These are phyloP conservation scores for Cartodere bifasciata DNA, from an alignment of 2,888 invertebrate species.

Conservation along the genomic window DNA sequence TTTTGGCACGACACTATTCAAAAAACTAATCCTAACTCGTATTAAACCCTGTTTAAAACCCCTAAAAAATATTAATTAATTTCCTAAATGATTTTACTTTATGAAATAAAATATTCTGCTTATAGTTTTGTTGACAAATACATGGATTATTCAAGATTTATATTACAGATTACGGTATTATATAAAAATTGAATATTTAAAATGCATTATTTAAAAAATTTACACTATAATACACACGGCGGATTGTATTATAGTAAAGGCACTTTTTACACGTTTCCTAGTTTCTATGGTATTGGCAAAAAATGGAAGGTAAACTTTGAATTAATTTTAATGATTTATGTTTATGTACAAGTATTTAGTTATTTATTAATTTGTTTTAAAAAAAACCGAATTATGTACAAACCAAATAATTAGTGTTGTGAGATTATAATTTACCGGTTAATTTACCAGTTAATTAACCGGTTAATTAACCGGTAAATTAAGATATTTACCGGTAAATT, in stretches of 20 bases:
- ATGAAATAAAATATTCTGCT: slow-evolving; percentile 11
- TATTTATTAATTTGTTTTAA: slow-evolving; percentile 17
- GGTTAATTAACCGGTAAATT: too few relatives aligned
- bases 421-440: too few relatives aligned
- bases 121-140: slow-evolving; percentile 7
- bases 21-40: too few relatives aligned
- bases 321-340: slow-evolving; percentile 23
- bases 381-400: too few relatives aligned
- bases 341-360: slow-evolving; percentile 12
- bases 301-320: slow-evolving; percentile 37
- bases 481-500: too few relatives aligned
- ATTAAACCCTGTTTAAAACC: too few relatives aligned
- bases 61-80: too few relatives aligned
- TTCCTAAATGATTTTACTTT: too few relatives aligned
- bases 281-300: slow-evolving; percentile 32
- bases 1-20: too few relatives aligned
- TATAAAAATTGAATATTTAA: slow-evolving; percentile 4
- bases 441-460: too few relatives aligned
- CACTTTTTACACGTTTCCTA: slow-evolving; percentile 27
- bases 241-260: slow-evolving; percentile 33
- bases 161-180: slow-evolving; percentile 7
- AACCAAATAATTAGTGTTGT: too few relatives aligned
- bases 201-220: neutral
- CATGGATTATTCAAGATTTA: too few relatives aligned
- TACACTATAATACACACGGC: slow-evolving; percentile 20